A percentile compares a stretch with the other conserved stretches of the same genome.
Conservation (phyloP, 2,113 vertebrate genomes). For the Lichenostomus cassidix region DNA sequence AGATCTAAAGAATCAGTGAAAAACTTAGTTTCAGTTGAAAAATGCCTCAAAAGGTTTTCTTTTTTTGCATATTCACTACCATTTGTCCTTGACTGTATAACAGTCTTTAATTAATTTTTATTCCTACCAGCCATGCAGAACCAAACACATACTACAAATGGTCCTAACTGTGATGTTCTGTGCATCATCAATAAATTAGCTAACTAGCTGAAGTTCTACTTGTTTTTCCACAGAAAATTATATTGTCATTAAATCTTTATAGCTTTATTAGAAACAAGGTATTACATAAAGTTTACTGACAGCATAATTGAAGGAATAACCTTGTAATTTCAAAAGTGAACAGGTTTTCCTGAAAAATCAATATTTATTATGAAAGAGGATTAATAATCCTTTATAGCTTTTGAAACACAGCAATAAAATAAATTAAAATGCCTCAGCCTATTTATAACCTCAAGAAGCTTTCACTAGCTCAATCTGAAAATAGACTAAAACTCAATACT, state of each 20-base stretch:
- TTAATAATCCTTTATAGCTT: neutral
- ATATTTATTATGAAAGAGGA: neutral
- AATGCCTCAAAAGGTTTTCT: neutral
- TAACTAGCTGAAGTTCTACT: neutral
- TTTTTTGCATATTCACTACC: neutral
- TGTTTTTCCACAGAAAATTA: neutral
- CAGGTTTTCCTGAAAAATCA: neutral
- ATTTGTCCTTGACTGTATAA: neutral
- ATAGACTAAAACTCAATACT: neutral
- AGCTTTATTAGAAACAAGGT: neutral
- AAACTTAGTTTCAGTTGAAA: neutral
- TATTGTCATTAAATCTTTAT: neutral
- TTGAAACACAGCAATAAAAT: neutral
- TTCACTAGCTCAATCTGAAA: neutral
- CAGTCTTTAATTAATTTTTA: neutral
- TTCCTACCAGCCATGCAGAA: conserved; percentile 5
- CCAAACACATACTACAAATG: neutral
- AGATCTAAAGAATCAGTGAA: neutral
- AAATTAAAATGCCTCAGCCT: neutral
- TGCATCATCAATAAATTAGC: neutral
- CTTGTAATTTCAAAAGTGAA: neutral
- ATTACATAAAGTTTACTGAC: neutral
- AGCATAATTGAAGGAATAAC: neutral
- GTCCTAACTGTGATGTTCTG: neutral
- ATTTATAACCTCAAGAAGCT: neutral